A percentile compares a stretch with the other conserved stretches of the same genome.
Conservation (phyloP, 2,797 vertebrate genomes). For the Brachymystax lenok region DNA sequence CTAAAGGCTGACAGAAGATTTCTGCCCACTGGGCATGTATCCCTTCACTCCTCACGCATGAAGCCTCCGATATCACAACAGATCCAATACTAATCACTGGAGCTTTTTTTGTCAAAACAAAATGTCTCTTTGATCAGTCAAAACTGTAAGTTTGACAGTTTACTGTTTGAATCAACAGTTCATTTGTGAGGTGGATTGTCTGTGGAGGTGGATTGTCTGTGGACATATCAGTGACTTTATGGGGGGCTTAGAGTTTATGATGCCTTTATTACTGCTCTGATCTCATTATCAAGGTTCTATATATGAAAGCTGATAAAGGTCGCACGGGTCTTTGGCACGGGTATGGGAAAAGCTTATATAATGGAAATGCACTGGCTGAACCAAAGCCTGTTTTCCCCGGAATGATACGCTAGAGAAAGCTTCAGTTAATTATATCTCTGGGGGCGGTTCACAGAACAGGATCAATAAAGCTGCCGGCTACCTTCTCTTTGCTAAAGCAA, state of each 20-base stretch:
- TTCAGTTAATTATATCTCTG: neutral
- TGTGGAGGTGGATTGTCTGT: neutral
- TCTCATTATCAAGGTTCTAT: constrained; percentile 29
- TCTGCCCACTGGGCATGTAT: neutral
- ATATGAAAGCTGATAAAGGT: constrained; percentile 15
- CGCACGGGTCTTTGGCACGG: constrained; percentile 9
- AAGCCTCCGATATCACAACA: neutral
- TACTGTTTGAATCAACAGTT: neutral
- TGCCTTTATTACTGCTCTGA: constrained; percentile 23
- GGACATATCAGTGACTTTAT: constrained; percentile 27
- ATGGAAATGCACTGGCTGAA: neutral
- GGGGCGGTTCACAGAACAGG: neutral
- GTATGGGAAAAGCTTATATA: constrained; percentile 5
- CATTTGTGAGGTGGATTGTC: neutral
- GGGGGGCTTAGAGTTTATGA: constrained; percentile 2
- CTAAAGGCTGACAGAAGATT: neutral
- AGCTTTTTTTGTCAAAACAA: neutral
- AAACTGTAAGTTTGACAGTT: neutral
- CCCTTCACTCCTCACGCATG: constrained; percentile 24
- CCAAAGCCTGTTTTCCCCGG: neutral
- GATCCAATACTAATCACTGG: neutral
- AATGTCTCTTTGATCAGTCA: neutral
- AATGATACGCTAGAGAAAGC: too few species aligned
- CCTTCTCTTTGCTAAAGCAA: neutral
- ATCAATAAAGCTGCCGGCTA: neutral